These are phyloP conservation scores for Hydraecia micacea DNA, from an alignment of 2,888 invertebrate genomes.

Conservation along the genomic window DNA sequence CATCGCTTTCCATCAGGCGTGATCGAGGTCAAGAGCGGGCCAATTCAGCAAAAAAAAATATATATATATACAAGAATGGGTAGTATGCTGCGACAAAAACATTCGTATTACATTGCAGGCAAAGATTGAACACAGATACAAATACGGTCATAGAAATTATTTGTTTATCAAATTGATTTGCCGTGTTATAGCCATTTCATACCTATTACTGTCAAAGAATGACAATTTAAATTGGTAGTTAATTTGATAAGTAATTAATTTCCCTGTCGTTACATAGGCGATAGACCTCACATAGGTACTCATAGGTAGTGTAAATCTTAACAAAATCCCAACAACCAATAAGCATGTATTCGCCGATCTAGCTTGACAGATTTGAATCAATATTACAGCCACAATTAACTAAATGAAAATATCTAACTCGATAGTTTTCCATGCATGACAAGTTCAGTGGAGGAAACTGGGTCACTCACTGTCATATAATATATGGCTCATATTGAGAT, in stretches of 20 bases:
- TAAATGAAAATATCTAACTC: background rate
- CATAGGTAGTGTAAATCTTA: too few relatives aligned
- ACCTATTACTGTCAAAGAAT: too few relatives aligned
- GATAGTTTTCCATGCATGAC: background rate
- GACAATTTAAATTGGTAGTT: background rate
- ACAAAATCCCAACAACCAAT: background rate
- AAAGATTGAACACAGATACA: background rate
- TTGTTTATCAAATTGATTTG: background rate
- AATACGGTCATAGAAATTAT: background rate
- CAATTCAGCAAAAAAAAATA: background rate
- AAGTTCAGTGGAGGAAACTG: constrained; percentile 6
- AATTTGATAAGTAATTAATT: background rate
- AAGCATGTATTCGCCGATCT: background rate
- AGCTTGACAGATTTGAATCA: background rate
- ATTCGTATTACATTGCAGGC: background rate
- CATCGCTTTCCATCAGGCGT: too few relatives aligned
- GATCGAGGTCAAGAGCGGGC: too few relatives aligned
- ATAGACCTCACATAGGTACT: too few relatives aligned
- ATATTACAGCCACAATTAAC: background rate
- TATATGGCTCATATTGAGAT: constrained; percentile 2
- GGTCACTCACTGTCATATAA: constrained; percentile 14
- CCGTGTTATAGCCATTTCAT: too few relatives aligned
- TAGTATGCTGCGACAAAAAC: background rate
- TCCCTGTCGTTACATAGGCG: background rate
- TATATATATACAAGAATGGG: background rate